Evolutionary conservation across 2,113 vertebrate species (phyloP).

Genomic region (Prionailurus viverrinus): DNA sequence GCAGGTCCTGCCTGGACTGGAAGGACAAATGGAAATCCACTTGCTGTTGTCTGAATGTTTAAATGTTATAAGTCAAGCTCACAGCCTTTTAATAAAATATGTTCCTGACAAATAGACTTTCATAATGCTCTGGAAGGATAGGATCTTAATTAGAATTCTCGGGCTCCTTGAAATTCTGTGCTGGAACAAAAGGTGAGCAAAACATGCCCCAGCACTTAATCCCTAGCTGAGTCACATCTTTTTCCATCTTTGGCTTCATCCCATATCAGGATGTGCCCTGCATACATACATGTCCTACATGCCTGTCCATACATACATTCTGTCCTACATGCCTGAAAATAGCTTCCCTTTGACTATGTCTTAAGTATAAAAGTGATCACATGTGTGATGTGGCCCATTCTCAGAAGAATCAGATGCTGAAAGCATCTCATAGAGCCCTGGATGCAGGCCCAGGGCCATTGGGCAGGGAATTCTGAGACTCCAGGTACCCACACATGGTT

Average conservation of each 20-base stretch:
- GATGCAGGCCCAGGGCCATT: neutral
- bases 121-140: neutral
- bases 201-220: neutral
- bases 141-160: neutral
- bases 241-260: neutral
- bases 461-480: neutral
- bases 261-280: neutral
- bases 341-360: neutral
- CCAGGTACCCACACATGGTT: neutral
- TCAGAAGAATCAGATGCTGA: neutral
- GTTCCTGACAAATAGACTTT: neutral
- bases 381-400: neutral
- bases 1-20: neutral
- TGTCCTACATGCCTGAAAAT: rapidly evolving
- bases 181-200: neutral
- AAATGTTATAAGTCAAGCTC: neutral
- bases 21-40: neutral
- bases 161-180: neutral
- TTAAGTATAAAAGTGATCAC: neutral
- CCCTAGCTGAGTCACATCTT: neutral
- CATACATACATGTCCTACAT: too few relatives aligned
- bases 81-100: slow-evolving; percentile 31
- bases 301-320: too few relatives aligned
- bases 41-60: neutral
- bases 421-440: neutral